These are phyloP conservation scores for Gambusia affinis DNA, from an alignment of 2,113 vertebrate genomes.

Conservation along the genomic window DNA sequence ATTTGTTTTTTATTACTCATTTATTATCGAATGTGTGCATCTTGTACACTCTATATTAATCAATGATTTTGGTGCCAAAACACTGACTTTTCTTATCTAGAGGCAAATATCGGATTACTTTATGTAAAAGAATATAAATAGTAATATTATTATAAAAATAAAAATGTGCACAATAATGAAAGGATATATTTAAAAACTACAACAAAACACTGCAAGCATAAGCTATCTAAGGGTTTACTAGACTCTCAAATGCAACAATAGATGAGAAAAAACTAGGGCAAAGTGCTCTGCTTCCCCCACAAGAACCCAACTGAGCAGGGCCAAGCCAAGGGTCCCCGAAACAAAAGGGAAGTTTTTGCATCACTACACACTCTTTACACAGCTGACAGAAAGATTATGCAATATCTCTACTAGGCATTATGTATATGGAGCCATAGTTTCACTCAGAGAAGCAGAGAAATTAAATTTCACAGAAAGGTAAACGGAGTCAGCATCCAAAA, in stretches of 20 bases:
- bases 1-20: neutral
- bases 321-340: neutral
- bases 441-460: conserved; percentile 6
- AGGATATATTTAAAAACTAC: neutral
- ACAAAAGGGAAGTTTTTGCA: conserved; percentile 30
- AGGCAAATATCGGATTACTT: too few relatives aligned
- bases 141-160: neutral
- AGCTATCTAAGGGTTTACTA: neutral
- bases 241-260: conserved; percentile 23
- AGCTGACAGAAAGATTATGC: conserved; percentile 51
- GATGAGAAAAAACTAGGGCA: neutral
- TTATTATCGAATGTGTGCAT: neutral
- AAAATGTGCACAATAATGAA: neutral
- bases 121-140: neutral
- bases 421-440: conserved; percentile 39
- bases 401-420: conserved; percentile 48
- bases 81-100: neutral
- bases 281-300: conserved; percentile 1
- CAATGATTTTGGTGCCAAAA: neutral
- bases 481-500: neutral
- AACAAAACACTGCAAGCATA: neutral
- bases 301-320: conserved; percentile 3
- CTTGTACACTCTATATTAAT: neutral
- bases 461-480: neutral
- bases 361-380: conserved; percentile 21